Evolutionary conservation across 2,113 vertebrate species (phyloP), one percentile per base, ranked within the genome.

Genomic region (Gorsachius goisagi): DNA sequence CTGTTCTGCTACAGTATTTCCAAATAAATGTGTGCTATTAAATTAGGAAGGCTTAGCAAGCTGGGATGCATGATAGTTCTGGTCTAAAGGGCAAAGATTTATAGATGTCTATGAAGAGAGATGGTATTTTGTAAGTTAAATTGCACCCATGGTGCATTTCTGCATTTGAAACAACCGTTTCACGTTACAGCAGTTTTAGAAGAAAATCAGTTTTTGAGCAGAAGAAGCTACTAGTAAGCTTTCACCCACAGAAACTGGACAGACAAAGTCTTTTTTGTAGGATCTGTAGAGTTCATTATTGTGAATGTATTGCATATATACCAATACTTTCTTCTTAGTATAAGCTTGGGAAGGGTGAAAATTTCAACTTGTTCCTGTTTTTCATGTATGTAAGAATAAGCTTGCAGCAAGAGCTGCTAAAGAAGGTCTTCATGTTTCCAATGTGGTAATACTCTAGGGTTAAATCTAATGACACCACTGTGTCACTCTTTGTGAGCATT

Each of bases 1-100:
- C 49, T 67, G 72, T 71, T 89, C 83, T 89, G 93, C 72, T 88
- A 82, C 60, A 85, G 53, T 88, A 87, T 93, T 90, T 93, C 67
- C 72, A 91, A 85, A 84, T 82, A 92, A 85, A 78, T 80, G 32
- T 77, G 53, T 85, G 33, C 50, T 75, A 85, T 67, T 92, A 83
- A 89, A 77, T 92, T 67, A 71, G 63, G 72, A 68, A 47, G 71
- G 56, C 28, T 90, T 83, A 89, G 72, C 62, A 83, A 82, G 76
- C 75, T 94, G 84, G 86, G 52, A 76, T 56, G 41, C 45, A 18
- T 53, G 72, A 55, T 53, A 62, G 62, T 82, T 85, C 56, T 88
- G 75, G 47, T 94, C 87, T 72, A 75, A 82, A 95, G 71, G 79
- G 52, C 71, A 83, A 75, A 75, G 80, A 91, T 83, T 79, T 89